Percentiles rank a stretch among this genome's conserved stretches.
Evolutionary conservation across 2,113 vertebrate genomes (phyloP).

Genomic region (Sapajus apella): DNA sequence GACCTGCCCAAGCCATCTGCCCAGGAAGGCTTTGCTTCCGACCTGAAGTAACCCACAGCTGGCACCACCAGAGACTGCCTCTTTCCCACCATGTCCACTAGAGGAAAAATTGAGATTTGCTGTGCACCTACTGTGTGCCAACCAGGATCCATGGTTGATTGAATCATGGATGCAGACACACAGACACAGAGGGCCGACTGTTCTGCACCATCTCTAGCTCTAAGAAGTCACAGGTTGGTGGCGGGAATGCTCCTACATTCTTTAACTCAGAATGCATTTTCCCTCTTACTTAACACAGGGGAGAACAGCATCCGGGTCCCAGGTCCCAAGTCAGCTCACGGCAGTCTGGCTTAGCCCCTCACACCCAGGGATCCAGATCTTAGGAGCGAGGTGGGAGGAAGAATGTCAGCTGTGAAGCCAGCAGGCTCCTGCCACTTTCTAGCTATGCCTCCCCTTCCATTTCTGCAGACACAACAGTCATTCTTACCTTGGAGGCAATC

Average conservation of each 20-base stretch:
- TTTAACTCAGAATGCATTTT: neutral
- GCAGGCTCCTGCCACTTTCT: neutral
- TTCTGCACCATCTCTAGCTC: neutral
- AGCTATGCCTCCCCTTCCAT: neutral
- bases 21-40: neutral
- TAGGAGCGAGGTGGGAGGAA: neutral
- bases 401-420: accelerated
- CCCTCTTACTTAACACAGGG: neutral
- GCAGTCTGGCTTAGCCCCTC: neutral
- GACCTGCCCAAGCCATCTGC: neutral
- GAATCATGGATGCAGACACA: neutral
- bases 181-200: neutral
- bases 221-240: neutral
- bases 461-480: neutral
- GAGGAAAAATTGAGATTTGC: neutral
- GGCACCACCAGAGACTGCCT: neutral
- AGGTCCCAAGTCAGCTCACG: neutral
- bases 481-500: too few relatives aligned
- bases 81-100: neutral
- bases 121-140: neutral
- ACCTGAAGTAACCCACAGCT: neutral
- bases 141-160: neutral
- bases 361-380: neutral
- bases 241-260: neutral
- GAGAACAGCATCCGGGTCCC: neutral